Evolutionary conservation across 2,113 vertebrate genomes (phyloP).

Genomic region (Malurus elegans): DNA sequence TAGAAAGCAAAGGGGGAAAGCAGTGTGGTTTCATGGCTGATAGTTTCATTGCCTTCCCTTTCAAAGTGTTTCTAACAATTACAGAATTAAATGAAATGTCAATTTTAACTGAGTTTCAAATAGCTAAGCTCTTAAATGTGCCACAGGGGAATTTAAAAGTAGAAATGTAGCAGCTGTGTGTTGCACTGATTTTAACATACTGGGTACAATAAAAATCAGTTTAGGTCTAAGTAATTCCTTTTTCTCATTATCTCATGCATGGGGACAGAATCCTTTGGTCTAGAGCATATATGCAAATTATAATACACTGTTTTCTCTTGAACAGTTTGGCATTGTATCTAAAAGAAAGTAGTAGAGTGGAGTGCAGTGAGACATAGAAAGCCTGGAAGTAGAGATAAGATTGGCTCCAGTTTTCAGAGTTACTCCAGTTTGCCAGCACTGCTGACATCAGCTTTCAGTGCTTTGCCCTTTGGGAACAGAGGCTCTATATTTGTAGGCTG

Average conservation of each 20-base stretch:
- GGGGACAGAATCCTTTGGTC: not conserved
- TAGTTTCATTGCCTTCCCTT: not conserved
- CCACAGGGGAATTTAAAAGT: not conserved
- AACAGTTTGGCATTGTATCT: not conserved
- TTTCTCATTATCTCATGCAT: not conserved
- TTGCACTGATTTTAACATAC: not conserved
- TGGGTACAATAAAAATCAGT: not conserved
- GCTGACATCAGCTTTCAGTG: not conserved
- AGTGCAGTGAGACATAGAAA: not conserved
- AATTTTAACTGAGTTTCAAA: slow-evolving; percentile 4
- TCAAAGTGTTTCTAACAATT: not conserved
- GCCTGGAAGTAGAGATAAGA: not conserved
- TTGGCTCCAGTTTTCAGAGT: not conserved
- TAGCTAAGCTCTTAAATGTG: not conserved
- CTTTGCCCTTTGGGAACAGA: not conserved
- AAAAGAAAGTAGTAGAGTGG: not conserved
- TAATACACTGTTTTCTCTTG: not conserved
- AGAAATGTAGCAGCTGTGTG: not conserved
- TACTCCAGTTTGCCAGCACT: not conserved
- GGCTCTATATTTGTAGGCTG: not conserved
- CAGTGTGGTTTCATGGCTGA: not conserved
- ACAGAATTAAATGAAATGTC: not conserved
- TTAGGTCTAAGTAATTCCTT: not conserved
- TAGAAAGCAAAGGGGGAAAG: not conserved
- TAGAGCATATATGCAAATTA: not conserved